phyloP scores from a whole-genome alignment of 1,140 invertebrate genomes.

The Drosophila pectinifera region DNA sequence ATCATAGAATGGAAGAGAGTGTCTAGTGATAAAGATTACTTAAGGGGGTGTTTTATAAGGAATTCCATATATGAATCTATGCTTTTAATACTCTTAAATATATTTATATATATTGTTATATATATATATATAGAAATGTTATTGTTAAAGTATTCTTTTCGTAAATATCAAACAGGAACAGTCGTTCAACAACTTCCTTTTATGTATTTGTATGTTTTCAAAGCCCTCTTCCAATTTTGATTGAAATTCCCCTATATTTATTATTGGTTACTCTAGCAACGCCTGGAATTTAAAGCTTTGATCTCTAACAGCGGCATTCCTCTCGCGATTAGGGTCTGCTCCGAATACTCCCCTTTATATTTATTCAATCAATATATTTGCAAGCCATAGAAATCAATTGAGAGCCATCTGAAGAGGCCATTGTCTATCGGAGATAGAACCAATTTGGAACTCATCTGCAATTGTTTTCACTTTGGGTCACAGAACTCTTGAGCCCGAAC shows the following conservation, averaged over 20 bases:
- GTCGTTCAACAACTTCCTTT: background rate
- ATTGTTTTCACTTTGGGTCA: slow-evolving; percentile 27
- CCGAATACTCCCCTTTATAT: slow-evolving; percentile 1
- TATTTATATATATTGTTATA: no score
- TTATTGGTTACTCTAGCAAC: slow-evolving; percentile 13
- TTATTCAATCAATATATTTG: slow-evolving; percentile 20
- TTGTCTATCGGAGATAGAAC: slow-evolving; percentile 9
- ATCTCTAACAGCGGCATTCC: background rate
- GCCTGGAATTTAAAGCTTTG: slow-evolving; percentile 1
- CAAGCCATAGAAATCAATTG: slow-evolving; percentile 17
- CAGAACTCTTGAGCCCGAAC: slow-evolving; percentile 5
- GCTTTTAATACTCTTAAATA: no score
- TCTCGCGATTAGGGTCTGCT: no score
- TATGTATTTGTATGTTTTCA: background rate
- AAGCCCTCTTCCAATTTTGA: background rate
- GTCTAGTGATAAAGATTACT: no score
- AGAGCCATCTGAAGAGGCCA: slow-evolving; percentile 12
- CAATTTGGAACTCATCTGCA: slow-evolving; percentile 11
- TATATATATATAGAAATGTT: no score
- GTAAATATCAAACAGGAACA: background rate
- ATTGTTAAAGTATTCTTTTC: no score
- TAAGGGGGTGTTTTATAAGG: no score
- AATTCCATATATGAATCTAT: no score
- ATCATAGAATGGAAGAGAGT: background rate
- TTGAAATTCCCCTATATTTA: slow-evolving; percentile 7